Conservation (phyloP, 1,140 invertebrate genomes). For the Drosophila orena region DNA sequence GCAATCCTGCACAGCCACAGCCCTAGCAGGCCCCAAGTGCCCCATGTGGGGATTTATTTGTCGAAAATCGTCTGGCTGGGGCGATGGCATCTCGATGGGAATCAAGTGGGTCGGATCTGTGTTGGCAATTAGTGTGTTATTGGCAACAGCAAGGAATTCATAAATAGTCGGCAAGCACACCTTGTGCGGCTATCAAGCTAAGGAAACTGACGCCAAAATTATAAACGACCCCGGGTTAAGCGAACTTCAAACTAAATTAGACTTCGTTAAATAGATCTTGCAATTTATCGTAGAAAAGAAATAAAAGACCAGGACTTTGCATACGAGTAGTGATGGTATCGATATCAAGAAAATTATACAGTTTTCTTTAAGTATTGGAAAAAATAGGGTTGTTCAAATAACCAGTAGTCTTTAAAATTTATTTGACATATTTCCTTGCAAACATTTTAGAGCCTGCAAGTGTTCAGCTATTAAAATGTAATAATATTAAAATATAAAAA, state of each 20-base stretch:
- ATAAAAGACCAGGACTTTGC: background rate
- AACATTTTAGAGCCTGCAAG: no score
- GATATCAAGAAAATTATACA: no score
- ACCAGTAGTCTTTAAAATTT: no score
- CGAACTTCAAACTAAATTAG: background rate
- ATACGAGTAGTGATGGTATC: no score
- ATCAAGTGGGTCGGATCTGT: constrained; percentile 31
- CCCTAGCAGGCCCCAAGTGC: constrained; percentile 2
- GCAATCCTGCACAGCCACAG: constrained; percentile 10
- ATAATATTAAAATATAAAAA: background rate
- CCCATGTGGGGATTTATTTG: constrained; percentile 47
- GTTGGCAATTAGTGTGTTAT: constrained; percentile 43
- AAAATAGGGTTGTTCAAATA: no score
- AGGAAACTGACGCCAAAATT: constrained; percentile 13
- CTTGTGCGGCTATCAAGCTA: background rate
- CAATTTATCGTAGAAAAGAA: background rate
- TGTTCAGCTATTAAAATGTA: no score
- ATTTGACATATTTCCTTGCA: no score
- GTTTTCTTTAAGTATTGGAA: no score
- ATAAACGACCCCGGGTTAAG: constrained; percentile 8
- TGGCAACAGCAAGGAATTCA: constrained; percentile 36
- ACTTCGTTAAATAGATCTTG: background rate
- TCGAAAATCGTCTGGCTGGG: constrained; percentile 34
- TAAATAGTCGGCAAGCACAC: constrained; percentile 39
- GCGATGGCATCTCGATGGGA: constrained; percentile 15